A percentile compares a stretch with the other conserved stretches of the same genome.
Evolutionary conservation across 2,888 invertebrate genomes (phyloP).

Genomic region (Clostera curtula): DNA sequence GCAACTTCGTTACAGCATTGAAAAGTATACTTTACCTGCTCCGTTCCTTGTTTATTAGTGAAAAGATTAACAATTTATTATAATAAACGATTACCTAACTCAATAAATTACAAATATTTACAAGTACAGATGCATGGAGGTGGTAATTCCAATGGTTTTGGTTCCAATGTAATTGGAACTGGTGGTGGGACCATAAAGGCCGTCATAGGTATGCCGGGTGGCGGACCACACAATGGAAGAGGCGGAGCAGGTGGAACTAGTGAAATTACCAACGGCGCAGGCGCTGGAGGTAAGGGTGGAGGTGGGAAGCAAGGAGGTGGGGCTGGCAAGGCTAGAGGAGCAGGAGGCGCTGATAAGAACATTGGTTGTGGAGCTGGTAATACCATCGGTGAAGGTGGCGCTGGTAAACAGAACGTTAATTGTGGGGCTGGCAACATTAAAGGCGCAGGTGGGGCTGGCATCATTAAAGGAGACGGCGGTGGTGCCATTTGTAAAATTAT

Average conservation of each 20-base stretch:
- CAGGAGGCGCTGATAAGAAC: slow-evolving; percentile 3
- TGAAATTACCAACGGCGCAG: slow-evolving; percentile 40
- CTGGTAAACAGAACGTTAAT: too few relatives aligned
- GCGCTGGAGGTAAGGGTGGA: slow-evolving; percentile 19
- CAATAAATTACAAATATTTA: slow-evolving; percentile 16
- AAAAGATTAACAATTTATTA: too few relatives aligned
- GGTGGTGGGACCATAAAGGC: slow-evolving; percentile 55
- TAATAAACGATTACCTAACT: too few relatives aligned
- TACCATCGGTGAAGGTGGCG: too few relatives aligned
- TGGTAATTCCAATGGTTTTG: slow-evolving; percentile 39
- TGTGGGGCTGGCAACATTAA: neutral
- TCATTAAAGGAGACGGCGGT: too few relatives aligned
- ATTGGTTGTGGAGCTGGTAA: slow-evolving; percentile 3
- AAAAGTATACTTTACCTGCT: too few relatives aligned
- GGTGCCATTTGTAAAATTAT: too few relatives aligned
- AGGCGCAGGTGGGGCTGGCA: slow-evolving; percentile 15
- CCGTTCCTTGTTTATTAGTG: too few relatives aligned
- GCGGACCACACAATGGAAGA: slow-evolving; percentile 22
- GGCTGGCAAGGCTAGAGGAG: slow-evolving; percentile 1
- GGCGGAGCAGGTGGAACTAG: slow-evolving; percentile 39
- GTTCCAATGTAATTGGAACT: slow-evolving; percentile 51
- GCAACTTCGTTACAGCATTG: too few relatives aligned
- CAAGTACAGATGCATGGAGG: slow-evolving; percentile 25
- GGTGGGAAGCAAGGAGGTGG: slow-evolving; percentile 16
- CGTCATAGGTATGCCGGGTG: slow-evolving; percentile 49